Evolutionary conservation across 1,140 invertebrate species (phyloP).

Genomic region (Drosophila triauraria): DNA sequence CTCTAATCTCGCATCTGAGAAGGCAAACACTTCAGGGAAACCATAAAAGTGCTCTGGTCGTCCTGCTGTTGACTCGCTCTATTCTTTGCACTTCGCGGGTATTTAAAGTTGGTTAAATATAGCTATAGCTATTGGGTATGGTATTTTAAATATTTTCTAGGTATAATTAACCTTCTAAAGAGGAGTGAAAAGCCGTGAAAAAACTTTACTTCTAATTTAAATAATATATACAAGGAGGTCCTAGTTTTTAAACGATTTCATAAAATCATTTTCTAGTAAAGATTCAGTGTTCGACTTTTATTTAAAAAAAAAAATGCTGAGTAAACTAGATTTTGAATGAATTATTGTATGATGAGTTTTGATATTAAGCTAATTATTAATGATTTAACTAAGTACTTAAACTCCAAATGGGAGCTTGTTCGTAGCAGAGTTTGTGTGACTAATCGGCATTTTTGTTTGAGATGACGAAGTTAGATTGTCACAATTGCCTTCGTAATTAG

Average conservation of each 20-base stretch:
- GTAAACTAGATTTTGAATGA: not conserved
- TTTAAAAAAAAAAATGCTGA: too few species aligned
- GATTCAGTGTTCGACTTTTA: not conserved
- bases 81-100: not conserved
- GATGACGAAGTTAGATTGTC: too few species aligned
- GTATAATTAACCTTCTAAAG: not conserved
- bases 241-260: not conserved
- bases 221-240: too few species aligned
- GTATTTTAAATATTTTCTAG: not conserved
- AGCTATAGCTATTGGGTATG: not conserved
- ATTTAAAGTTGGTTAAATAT: conserved; percentile 11
- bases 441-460: too few species aligned
- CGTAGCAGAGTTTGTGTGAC: too few species aligned
- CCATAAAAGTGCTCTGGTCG: conserved; percentile 39
- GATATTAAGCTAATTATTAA: too few species aligned
- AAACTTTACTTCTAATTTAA: not conserved
- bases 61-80: conserved; percentile 30
- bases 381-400: too few species aligned
- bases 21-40: conserved; percentile 36
- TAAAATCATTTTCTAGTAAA: not conserved
- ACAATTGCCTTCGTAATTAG: not conserved
- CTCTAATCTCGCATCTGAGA: conserved; percentile 12
- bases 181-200: not conserved
- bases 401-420: too few species aligned
- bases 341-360: not conserved